Evolutionary conservation across 64 coral and sea anemone species (phyloP).

Genomic region (Porites australiensis): DNA sequence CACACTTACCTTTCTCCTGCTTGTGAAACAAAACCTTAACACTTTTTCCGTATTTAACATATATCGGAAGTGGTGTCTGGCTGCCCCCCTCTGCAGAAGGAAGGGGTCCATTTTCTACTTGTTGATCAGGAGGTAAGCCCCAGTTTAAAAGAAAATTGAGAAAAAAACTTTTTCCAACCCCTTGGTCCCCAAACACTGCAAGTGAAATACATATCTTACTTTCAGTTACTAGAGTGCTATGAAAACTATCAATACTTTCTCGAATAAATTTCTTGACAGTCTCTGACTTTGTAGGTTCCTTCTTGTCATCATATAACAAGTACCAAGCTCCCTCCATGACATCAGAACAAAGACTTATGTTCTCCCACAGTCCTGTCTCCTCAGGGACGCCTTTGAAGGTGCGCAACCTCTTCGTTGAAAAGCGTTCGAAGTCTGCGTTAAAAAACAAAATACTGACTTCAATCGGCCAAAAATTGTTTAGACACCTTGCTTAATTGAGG

Average conservation of each 20-base stretch:
- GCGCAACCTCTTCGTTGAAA: background rate
- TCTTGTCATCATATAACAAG: constrained; percentile 19
- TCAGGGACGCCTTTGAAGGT: background rate
- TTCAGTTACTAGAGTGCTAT: constrained; percentile 28
- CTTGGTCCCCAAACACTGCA: constrained; percentile 57
- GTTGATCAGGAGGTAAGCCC: background rate
- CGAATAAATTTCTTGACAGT: constrained; percentile 36
- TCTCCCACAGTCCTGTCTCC: background rate
- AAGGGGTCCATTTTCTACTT: constrained; percentile 14
- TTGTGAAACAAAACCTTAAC: constrained; percentile 20
- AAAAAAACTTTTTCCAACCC: constrained; percentile 63
- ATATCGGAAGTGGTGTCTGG: constrained; percentile 63
- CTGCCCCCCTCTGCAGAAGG: constrained; percentile 53
- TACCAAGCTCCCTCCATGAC: constrained; percentile 69
- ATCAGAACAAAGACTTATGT: background rate
- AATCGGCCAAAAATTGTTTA: too few species aligned
- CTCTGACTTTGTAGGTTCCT: background rate
- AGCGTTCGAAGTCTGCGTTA: background rate
- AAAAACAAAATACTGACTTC: too few species aligned
- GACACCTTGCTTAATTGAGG: too few species aligned
- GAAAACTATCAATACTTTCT: constrained; percentile 43
- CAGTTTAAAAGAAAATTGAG: constrained; percentile 53
- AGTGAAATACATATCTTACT: constrained; percentile 56
- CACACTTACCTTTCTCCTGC: background rate
- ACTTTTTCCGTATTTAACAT: constrained; percentile 28